Evolutionary conservation across 2,888 invertebrate genomes (phyloP), one percentile per base, ranked within the genome.

Genomic region (Archaeoteleia sp.): DNA sequence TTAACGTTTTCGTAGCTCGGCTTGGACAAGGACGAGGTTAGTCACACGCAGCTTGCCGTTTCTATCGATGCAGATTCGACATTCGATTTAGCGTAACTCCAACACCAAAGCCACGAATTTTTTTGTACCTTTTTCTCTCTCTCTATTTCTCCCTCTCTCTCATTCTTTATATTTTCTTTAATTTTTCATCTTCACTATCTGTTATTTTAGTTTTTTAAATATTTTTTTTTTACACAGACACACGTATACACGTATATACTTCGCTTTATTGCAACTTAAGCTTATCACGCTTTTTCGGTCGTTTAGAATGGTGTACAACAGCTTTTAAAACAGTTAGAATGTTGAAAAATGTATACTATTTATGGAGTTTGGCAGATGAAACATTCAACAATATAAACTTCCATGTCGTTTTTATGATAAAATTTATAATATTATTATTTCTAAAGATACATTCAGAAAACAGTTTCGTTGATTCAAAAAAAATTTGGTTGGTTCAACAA

Each of bases 1-100:
- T 83, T 83, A 80, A 83, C 82, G 77, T 89, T 91, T 90, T 90
- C 91, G 89, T 91, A 94, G 93, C 93, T 93, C 92, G 93, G 93
- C 93, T 92, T 93, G 93, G 93, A 93, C 91, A 93, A 92, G 91
- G 93, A 94, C 90, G 93, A 94, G 93, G 93, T 94, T 85, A 86
- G 86, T 86, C 70, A 74, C 65, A 72, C 79, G 75, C 80, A 78
- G 77, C 77, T 77, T 80, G 77, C 79, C 76, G 78, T 79, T 76
- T 78, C 74, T 72, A 73, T 71, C 71, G 71, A 74, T 72, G 72
- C 74, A 75, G 71, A 71, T 71, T 70, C 70, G 72, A 68, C 67
- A 73, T 71, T 66, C 70, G 68, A 71, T 70, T 65, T 70, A 68
- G 67, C 62, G 68, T 71, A 72, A 69, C 51, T 68, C 65, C 70